Evolutionary conservation across 1,140 invertebrate genomes (phyloP).

Genomic region (Drosophila serrata): DNA sequence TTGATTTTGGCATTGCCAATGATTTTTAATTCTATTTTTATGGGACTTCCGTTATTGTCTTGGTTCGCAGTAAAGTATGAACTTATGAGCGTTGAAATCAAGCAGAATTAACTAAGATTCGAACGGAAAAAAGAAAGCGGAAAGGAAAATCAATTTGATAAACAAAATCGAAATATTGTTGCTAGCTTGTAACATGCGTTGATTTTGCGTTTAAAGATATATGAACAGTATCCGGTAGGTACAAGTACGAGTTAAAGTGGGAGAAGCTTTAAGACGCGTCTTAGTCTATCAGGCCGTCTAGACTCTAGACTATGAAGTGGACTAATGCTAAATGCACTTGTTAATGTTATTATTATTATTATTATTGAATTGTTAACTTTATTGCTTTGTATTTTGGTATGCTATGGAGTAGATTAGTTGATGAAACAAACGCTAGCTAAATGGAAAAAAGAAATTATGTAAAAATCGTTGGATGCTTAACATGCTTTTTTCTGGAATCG

Average conservation of each 20-base stretch:
- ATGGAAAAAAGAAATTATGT: conserved; percentile 49
- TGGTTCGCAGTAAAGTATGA: conserved; percentile 52
- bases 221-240: conserved; percentile 49
- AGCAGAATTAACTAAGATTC: conserved; percentile 43
- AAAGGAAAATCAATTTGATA: conserved; percentile 42
- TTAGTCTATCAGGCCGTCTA: conserved; percentile 46
- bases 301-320: conserved; percentile 46
- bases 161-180: conserved; percentile 49
- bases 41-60: conserved; percentile 27
- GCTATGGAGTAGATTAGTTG: conserved; percentile 50
- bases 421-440: conserved; percentile 64
- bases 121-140: conserved; percentile 23
- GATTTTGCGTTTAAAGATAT: conserved; percentile 52
- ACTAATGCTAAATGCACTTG: conserved; percentile 51
- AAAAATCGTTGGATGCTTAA: conserved; percentile 59
- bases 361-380: conserved; percentile 37
- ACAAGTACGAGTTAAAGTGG: conserved; percentile 45
- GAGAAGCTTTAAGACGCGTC: conserved; percentile 42
- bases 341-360: conserved; percentile 36
- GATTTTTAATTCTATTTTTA: conserved; percentile 18
- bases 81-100: conserved; percentile 66
- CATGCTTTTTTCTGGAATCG: conserved; percentile 34
- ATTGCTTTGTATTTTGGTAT: conserved; percentile 49
- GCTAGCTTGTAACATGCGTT: conserved; percentile 65
- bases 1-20: conserved; percentile 52